Percentiles rank a stretch among this genome's conserved stretches.
These are phyloP conservation scores for Plebejus melissa DNA, from an alignment of 2,888 invertebrate species.

Conservation along the genomic window DNA sequence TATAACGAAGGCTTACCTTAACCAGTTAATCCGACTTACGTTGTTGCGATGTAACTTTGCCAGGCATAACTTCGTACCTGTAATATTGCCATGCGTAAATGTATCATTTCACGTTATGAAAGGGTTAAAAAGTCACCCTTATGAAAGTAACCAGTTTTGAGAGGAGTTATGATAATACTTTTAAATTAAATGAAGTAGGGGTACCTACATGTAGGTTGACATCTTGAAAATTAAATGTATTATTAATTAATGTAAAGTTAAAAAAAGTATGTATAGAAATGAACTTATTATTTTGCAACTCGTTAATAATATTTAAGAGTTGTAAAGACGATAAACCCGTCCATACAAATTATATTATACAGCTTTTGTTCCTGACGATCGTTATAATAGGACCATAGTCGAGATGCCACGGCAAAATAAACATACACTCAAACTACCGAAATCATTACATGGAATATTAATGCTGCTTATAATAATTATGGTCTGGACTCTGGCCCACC, in stretches of 20 bases:
- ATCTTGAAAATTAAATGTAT: not conserved
- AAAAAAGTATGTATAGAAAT: not conserved
- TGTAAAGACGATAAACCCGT: not conserved
- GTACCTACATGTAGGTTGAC: not conserved
- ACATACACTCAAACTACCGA: too few species aligned
- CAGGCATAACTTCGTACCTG: not conserved
- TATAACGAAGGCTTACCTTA: not conserved
- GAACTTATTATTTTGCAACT: not conserved
- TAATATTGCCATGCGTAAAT: not conserved
- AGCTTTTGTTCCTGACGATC: not conserved
- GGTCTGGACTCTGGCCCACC: too few species aligned
- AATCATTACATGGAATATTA: too few species aligned
- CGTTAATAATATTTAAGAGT: not conserved
- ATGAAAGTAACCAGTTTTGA: not conserved
- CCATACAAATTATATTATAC: not conserved
- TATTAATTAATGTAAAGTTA: not conserved
- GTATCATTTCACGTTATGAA: not conserved
- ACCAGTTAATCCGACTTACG: conserved; percentile 1
- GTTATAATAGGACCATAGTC: too few species aligned
- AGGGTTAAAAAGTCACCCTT: not conserved
- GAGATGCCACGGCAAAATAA: too few species aligned
- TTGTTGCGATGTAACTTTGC: not conserved
- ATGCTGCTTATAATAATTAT: too few species aligned
- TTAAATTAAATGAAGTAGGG: not conserved
- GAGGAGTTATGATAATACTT: not conserved